Evolutionary conservation across 1,140 invertebrate species (phyloP).

Genomic region (Rhizoglyphus robini): DNA sequence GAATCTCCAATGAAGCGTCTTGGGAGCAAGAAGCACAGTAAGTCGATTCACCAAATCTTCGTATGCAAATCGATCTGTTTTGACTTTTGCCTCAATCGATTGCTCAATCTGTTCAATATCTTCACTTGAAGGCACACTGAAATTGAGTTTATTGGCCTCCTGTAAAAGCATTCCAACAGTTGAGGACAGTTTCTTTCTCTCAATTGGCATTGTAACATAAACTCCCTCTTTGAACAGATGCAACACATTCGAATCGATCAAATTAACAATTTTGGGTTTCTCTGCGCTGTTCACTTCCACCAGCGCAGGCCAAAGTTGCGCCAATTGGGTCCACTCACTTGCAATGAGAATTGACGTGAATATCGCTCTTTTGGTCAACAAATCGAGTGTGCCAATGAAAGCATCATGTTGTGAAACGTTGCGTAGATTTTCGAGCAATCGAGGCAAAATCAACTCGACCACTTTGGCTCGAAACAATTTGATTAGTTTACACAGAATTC

Average conservation of each 20-base stretch:
- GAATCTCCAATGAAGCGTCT: background rate
- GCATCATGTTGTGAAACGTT: background rate
- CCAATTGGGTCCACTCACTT: background rate
- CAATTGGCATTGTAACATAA: background rate
- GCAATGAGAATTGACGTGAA: background rate
- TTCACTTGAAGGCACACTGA: background rate
- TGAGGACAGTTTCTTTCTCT: background rate
- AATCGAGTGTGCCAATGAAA: background rate
- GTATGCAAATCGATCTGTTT: conserved; percentile 43
- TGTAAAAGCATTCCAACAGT: background rate
- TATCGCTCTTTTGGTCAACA: conserved; percentile 35
- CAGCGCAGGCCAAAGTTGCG: background rate
- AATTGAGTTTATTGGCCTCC: background rate
- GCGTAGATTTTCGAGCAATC: background rate
- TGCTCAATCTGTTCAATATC: background rate
- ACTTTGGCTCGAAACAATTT: background rate
- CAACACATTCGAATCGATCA: conserved; percentile 29
- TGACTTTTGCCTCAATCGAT: conserved; percentile 21
- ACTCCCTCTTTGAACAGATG: background rate
- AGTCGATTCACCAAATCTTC: conserved; percentile 25
- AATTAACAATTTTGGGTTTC: background rate
- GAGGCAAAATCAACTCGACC: background rate
- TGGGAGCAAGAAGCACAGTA: background rate
- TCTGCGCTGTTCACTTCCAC: background rate
- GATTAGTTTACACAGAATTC: background rate